A percentile compares a stretch with the other conserved stretches of the same genome.
Conservation (phyloP, 2,113 vertebrate species). For the Chaetura pelagica region DNA sequence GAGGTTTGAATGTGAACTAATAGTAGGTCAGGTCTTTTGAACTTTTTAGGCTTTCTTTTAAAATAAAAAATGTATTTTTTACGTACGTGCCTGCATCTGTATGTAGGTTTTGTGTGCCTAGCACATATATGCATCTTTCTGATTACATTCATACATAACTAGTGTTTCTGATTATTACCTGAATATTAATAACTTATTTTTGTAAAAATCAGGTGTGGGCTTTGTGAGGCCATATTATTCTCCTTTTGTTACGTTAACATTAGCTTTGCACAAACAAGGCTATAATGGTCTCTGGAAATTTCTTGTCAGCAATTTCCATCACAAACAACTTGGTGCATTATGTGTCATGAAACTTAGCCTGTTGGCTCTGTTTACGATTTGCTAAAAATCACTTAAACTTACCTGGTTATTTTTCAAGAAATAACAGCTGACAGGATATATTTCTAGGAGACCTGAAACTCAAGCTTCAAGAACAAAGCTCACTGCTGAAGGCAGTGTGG, state of each 20-base stretch:
- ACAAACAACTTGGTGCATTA: neutral
- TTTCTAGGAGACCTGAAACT: neutral
- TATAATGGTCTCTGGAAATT: slow-evolving; percentile 12
- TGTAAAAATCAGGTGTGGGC: neutral
- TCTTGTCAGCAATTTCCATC: neutral
- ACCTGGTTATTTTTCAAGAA: neutral
- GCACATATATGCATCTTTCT: neutral
- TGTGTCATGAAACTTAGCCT: neutral
- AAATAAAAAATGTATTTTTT: no score
- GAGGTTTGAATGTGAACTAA: neutral
- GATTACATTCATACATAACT: neutral
- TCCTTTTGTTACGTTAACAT: neutral
- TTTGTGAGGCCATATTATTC: neutral
- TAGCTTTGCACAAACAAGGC: neutral
- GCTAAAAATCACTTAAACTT: neutral
- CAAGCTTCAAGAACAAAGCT: neutral
- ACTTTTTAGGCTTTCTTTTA: neutral
- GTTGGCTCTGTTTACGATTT: neutral
- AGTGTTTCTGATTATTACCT: neutral
- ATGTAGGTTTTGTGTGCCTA: neutral
- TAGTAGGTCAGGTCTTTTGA: neutral
- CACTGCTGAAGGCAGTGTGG: neutral
- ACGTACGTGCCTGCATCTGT: neutral
- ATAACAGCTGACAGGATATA: neutral
- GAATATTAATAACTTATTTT: neutral